Conservation (phyloP, 2,797 vertebrate genomes). For the Rhinichthys osculus region DNA sequence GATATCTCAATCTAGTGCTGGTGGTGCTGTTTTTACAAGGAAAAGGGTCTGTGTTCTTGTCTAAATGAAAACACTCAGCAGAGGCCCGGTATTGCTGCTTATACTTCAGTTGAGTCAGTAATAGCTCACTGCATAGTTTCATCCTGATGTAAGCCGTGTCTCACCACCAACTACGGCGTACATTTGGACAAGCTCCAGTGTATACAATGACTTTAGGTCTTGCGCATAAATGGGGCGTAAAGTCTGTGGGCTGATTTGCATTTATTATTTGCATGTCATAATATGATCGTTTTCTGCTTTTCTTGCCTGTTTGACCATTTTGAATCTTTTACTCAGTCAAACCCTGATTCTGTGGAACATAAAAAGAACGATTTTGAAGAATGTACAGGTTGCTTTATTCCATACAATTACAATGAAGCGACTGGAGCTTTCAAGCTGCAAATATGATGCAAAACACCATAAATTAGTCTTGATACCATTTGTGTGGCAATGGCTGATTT, state of each 20-base stretch:
- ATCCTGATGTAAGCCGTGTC: conserved; percentile 64
- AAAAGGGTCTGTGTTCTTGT: conserved; percentile 54
- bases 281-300: conserved; percentile 16
- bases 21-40: conserved; percentile 32
- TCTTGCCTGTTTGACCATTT: background rate
- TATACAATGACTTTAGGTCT: conserved; percentile 54
- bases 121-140: conserved; percentile 76
- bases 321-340: background rate
- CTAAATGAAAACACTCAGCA: conserved; percentile 59
- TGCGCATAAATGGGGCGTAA: background rate
- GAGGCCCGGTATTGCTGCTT: conserved; percentile 53
- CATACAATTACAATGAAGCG: background rate
- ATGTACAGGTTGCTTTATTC: background rate
- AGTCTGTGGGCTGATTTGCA: conserved; percentile 26
- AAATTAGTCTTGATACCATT: background rate
- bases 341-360: background rate
- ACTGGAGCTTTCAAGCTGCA: background rate
- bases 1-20: conserved; percentile 29
- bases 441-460: background rate
- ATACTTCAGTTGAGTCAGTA: conserved; percentile 53
- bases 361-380: background rate
- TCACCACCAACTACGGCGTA: conserved; percentile 64
- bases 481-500: background rate
- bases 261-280: conserved; percentile 26
- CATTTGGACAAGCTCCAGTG: conserved; percentile 68